Conservation (phyloP, 2,113 vertebrate genomes). For the Hipposideros armiger region DNA sequence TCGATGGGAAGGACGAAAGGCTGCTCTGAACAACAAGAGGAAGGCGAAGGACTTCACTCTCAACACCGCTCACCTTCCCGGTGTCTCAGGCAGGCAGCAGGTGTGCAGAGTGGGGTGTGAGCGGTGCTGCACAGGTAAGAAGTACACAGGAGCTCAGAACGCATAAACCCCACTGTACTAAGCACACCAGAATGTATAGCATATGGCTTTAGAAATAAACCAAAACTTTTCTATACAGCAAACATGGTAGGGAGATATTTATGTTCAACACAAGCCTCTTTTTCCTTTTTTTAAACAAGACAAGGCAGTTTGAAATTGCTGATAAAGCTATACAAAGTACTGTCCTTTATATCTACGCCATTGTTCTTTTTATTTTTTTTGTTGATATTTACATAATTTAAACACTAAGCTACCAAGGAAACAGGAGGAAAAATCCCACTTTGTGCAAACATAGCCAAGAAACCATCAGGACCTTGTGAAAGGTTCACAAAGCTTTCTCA, state of each 20-base stretch:
- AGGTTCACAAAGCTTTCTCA: not conserved
- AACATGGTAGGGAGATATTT: not conserved
- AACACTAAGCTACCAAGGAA: not conserved
- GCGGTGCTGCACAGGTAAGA: fast-evolving
- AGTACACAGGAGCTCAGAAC: not conserved
- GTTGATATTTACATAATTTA: not conserved
- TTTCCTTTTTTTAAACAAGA: not conserved
- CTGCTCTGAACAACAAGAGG: not conserved
- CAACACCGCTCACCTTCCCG: not conserved
- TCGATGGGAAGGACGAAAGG: not conserved
- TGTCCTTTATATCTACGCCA: not conserved
- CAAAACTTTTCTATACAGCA: not conserved
- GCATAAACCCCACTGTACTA: not conserved
- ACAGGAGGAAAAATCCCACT: not conserved
- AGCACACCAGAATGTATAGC: not conserved
- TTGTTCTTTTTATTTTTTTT: not conserved
- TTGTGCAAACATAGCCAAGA: not conserved
- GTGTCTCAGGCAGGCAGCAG: not conserved
- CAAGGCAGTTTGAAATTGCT: not conserved
- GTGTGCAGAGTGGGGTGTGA: fast-evolving
- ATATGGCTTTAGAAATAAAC: not conserved
- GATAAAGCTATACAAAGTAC: not conserved
- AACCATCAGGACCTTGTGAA: not conserved
- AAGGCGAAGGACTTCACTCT: not conserved
- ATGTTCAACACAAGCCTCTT: not conserved